phyloP scores from a whole-genome alignment of 2,797 vertebrate genomes.

The Hoplostethus mediterraneus region DNA sequence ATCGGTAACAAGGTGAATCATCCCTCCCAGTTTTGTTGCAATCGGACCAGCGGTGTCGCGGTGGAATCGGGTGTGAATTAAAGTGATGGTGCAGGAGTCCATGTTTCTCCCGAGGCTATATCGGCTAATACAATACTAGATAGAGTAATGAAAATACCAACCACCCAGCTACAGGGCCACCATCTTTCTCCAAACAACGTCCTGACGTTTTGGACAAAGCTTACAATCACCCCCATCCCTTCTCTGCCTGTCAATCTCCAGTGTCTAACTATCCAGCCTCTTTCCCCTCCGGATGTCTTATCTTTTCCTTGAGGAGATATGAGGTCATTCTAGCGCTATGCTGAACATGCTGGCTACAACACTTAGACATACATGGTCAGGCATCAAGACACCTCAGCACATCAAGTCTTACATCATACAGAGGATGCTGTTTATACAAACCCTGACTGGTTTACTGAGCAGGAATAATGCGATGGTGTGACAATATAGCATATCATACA shows the following conservation, averaged over 20 bases:
- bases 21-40: no score
- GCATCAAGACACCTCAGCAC: neutral
- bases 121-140: slow-evolving; percentile 11
- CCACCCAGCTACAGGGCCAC: neutral
- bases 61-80: no score
- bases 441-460: neutral
- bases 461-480: neutral
- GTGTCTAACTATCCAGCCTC: slow-evolving; percentile 39
- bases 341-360: slow-evolving; percentile 1
- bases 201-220: slow-evolving; percentile 44
- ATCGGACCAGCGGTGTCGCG: no score
- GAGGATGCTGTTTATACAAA: neutral
- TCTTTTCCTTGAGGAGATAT: slow-evolving; percentile 50
- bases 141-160: neutral
- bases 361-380: slow-evolving; percentile 24
- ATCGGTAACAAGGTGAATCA: no score
- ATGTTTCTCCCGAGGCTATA: no score
- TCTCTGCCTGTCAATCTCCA: slow-evolving; percentile 42
- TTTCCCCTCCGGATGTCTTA: slow-evolving; percentile 58
- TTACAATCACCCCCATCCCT: slow-evolving; percentile 24
- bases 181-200: slow-evolving; percentile 30
- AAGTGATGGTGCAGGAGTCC: no score
- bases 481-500: no score
- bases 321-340: slow-evolving; percentile 41
- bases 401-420: neutral